Percentiles rank a stretch among this genome's conserved stretches.
Conservation (phyloP, 2,797 vertebrate genomes). For the Enteromius mattozi region DNA sequence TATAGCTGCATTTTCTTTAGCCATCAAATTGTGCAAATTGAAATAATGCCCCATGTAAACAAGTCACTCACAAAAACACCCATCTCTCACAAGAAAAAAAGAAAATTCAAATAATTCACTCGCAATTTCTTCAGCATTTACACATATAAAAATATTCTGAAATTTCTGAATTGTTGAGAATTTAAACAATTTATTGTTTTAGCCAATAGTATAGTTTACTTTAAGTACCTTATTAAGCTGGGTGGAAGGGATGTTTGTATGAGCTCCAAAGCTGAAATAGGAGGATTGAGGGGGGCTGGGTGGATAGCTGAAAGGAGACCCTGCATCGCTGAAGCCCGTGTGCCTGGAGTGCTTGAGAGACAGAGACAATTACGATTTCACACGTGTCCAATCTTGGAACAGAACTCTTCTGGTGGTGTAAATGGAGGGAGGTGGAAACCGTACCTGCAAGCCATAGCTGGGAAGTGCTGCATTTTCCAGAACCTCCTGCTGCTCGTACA, state of each 20-base stretch:
- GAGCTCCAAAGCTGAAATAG: conserved; percentile 81
- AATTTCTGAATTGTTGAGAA: neutral
- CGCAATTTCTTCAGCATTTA: no score
- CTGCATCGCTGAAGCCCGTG: conserved; percentile 71
- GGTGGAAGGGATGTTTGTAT: conserved; percentile 69
- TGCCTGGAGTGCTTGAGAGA: conserved; percentile 59
- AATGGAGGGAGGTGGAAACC: neutral
- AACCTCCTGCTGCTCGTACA: conserved; percentile 79
- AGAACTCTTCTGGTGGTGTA: neutral
- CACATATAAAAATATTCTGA: neutral
- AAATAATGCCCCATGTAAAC: no score
- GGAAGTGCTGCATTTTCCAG: conserved; percentile 68
- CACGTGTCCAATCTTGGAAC: neutral
- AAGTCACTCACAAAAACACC: no score
- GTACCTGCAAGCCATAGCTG: conserved; percentile 77
- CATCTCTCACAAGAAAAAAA: no score
- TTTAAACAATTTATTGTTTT: neutral
- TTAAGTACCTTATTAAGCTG: conserved; percentile 85
- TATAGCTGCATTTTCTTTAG: no score
- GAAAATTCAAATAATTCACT: no score
- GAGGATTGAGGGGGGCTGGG: conserved; percentile 78
- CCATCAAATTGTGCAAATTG: no score
- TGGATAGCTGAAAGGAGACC: conserved; percentile 70
- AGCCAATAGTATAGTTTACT: neutral
- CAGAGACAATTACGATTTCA: neutral